A percentile compares a stretch with the other conserved stretches of the same genome.
phyloP scores from a whole-genome alignment of 2,113 vertebrate genomes.

The Microtus oregoni region DNA sequence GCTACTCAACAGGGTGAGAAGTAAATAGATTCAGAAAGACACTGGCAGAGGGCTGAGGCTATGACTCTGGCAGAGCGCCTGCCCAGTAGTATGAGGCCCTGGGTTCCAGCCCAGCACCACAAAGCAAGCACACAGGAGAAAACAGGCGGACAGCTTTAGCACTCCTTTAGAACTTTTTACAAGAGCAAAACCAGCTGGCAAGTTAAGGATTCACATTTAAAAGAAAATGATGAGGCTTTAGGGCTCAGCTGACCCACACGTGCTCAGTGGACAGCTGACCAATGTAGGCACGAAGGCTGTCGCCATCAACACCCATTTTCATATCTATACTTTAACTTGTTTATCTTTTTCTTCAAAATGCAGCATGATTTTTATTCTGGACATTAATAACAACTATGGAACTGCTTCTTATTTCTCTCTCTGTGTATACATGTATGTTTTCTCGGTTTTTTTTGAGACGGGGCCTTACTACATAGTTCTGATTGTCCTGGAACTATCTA shows the following conservation, averaged over 20 bases:
- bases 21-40: slow-evolving; percentile 67
- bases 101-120: neutral
- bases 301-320: neutral
- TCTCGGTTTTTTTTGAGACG: neutral
- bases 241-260: neutral
- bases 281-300: neutral
- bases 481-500: neutral
- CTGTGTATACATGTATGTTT: neutral
- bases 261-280: slow-evolving; percentile 6
- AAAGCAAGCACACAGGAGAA: neutral
- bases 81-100: neutral
- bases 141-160: too few species aligned
- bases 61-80: neutral
- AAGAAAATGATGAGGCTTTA: slow-evolving; percentile 30
- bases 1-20: slow-evolving; percentile 55
- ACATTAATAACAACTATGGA: neutral
- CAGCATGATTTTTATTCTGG: neutral
- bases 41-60: slow-evolving; percentile 33
- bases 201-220: slow-evolving; percentile 61
- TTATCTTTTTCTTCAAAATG: neutral
- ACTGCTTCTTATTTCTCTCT: neutral
- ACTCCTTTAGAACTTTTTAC: slow-evolving; percentile 74
- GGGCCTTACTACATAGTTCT: neutral
- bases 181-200: slow-evolving; percentile 38
- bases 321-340: neutral